phyloP scores from a whole-genome alignment of 1,140 invertebrate species.

The Pogonomyrmex barbatus region DNA sequence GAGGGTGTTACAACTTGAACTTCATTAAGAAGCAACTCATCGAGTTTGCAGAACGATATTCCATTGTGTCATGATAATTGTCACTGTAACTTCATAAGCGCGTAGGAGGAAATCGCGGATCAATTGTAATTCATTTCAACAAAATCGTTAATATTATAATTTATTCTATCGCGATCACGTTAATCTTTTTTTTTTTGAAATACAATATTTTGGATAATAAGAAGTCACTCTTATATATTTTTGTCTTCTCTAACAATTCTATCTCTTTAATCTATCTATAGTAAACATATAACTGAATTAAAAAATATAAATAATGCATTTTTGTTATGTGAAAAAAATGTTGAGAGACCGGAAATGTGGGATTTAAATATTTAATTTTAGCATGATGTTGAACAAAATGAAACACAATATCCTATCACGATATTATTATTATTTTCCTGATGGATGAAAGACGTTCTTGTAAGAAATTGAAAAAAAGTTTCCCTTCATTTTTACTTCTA shows the following conservation, averaged over 20 bases:
- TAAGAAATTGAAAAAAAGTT: conserved; percentile 35
- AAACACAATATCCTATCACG: not conserved
- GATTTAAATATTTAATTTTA: not conserved
- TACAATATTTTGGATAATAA: not conserved
- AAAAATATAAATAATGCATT: not conserved
- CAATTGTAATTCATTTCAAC: conserved; percentile 3
- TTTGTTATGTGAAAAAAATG: not conserved
- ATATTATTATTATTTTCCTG: conserved; percentile 38
- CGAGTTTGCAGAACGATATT: conserved; percentile 39
- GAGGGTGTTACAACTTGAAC: conserved; percentile 12
- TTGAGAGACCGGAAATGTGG: not conserved
- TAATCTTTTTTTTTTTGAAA: not conserved
- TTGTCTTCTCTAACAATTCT: not conserved
- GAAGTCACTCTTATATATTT: not conserved
- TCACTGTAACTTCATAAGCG: conserved; percentile 3
- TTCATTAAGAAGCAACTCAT: conserved; percentile 40
- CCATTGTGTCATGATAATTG: conserved; percentile 41
- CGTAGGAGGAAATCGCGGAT: not conserved
- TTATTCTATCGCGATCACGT: not conserved
- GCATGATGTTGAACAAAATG: not conserved
- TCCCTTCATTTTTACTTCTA: conserved; percentile 68
- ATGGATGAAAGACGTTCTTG: not conserved
- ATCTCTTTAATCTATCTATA: not conserved
- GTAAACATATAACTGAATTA: not conserved
- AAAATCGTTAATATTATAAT: not conserved